Evolutionary conservation across 2,888 invertebrate species (phyloP).

Genomic region (Tinea trinotella): DNA sequence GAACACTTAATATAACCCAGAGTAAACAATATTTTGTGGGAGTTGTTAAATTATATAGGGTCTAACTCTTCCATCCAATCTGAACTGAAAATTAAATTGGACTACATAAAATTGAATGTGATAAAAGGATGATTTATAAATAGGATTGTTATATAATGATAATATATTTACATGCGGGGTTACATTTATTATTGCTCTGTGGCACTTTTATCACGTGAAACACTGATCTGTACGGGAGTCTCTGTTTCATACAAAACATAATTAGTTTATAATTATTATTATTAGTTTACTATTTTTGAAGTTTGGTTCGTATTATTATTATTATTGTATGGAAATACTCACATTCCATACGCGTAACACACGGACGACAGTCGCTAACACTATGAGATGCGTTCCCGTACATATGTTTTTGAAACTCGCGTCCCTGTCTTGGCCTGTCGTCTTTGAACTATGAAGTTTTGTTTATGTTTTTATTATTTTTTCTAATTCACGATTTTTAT

Average conservation of each 20-base stretch:
- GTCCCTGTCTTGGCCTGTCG: constrained; percentile 71
- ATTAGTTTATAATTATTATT: constrained; percentile 41
- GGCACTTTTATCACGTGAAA: constrained; percentile 42
- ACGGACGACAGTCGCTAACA: constrained; percentile 68
- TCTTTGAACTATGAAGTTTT: constrained; percentile 33
- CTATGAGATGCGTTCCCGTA: constrained; percentile 60
- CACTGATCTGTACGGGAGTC: constrained; percentile 70
- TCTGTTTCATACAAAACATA: constrained; percentile 67
- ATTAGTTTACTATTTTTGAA: background rate
- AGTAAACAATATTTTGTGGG: constrained; percentile 32
- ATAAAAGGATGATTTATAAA: background rate
- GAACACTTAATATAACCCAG: constrained; percentile 52
- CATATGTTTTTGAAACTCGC: constrained; percentile 68
- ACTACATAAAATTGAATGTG: constrained; percentile 33
- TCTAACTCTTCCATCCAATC: constrained; percentile 67
- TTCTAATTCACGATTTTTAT: constrained; percentile 6
- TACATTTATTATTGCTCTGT: constrained; percentile 42
- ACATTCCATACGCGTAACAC: constrained; percentile 25
- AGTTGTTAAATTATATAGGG: constrained; percentile 37
- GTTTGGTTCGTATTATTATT: constrained; percentile 47
- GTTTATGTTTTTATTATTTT: constrained; percentile 2
- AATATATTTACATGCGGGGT: constrained; percentile 25
- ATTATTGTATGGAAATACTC: constrained; percentile 40
- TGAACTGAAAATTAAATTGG: constrained; percentile 50
- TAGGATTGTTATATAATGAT: constrained; percentile 45